Percentiles rank a stretch among this genome's conserved stretches.
Conservation (phyloP, 2,113 vertebrate genomes). For the Cervus canadensis region DNA sequence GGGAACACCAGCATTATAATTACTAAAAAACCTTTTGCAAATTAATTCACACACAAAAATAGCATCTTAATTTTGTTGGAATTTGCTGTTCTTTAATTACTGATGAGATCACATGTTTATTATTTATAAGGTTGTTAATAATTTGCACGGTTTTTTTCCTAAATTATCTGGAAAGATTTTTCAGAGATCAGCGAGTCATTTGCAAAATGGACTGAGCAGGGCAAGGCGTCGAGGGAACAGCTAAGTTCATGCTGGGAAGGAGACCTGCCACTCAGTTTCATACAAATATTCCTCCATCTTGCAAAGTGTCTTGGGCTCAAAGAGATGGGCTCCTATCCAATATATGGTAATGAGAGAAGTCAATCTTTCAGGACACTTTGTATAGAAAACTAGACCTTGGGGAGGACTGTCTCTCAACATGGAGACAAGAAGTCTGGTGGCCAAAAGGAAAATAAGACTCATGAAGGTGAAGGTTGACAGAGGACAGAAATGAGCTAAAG, state of each 20-base stretch:
- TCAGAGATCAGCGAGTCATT: background rate
- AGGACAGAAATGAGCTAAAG: background rate
- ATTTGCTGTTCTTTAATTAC: slow-evolving; percentile 36
- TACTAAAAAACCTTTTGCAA: slow-evolving; percentile 16
- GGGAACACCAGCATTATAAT: background rate
- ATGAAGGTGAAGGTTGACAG: background rate
- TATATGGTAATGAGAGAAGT: background rate
- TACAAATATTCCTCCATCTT: background rate
- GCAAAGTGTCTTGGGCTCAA: background rate
- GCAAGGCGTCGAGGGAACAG: background rate
- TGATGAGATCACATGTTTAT: slow-evolving; percentile 12
- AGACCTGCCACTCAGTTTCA: background rate
- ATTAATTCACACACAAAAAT: background rate
- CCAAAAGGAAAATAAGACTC: background rate
- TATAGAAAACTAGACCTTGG: background rate
- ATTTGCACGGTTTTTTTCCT: background rate
- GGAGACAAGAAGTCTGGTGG: background rate
- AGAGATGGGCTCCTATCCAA: background rate
- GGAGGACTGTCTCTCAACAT: background rate
- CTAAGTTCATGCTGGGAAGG: background rate
- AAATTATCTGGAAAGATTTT: slow-evolving; percentile 19
- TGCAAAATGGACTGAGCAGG: background rate
- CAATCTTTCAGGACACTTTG: background rate
- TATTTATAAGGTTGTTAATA: background rate
- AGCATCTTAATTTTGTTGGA: slow-evolving; percentile 15